Conservation (phyloP, 2,797 vertebrate genomes). For the Sebastolobus altivelis region DNA sequence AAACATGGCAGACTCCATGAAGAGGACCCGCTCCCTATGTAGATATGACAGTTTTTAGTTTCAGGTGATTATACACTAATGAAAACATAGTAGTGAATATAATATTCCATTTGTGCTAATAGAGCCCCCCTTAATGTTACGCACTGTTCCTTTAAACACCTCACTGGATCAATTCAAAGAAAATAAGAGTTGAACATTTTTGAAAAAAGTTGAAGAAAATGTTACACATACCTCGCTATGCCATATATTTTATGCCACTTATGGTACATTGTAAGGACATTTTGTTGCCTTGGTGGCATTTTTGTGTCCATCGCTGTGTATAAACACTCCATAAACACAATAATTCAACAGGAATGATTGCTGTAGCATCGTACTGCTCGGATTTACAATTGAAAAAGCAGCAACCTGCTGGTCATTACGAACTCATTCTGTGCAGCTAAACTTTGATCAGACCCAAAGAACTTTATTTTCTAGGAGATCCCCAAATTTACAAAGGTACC, state of each 20-base stretch:
- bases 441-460: background rate
- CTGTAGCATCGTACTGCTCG: fast-evolving
- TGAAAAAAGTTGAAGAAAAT: no score
- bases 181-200: background rate
- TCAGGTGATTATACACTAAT: no score
- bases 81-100: no score
- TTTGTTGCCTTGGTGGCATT: background rate
- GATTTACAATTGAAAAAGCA: background rate
- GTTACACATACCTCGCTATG: background rate
- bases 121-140: no score
- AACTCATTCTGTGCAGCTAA: background rate
- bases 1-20: no score
- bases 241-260: background rate
- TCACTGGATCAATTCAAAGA: background rate
- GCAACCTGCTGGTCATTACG: background rate
- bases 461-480: background rate
- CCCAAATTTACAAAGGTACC: background rate
- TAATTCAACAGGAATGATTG: background rate
- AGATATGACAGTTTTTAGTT: fast-evolving
- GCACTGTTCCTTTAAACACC: background rate
- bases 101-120: no score
- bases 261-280: background rate
- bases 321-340: background rate
- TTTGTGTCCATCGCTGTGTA: background rate
- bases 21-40: no score